phyloP scores from a whole-genome alignment of 2,888 invertebrate species.

The Cataglyphis altisquamis region DNA sequence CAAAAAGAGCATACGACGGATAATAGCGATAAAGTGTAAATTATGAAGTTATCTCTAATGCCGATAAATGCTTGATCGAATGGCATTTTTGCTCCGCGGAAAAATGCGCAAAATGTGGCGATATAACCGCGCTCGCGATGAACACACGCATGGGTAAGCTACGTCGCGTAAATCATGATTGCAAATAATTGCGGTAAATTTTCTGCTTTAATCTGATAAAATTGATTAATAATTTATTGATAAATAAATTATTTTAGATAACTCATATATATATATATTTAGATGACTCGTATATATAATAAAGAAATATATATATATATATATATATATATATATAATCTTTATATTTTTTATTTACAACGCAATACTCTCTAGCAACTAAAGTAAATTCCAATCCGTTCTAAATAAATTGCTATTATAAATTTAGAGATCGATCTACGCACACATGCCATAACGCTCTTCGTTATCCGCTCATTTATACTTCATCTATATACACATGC shows the following conservation, averaged over 20 bases:
- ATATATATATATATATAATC: not conserved
- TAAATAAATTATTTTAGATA: not conserved
- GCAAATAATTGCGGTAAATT: not conserved
- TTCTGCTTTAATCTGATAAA: not conserved
- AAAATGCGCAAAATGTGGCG: conserved; percentile 4
- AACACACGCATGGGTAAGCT: not conserved
- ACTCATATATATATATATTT: not conserved
- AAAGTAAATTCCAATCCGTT: not conserved
- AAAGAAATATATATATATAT: not conserved
- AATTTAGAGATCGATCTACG: not conserved
- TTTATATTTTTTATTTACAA: not conserved
- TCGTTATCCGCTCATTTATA: not conserved
- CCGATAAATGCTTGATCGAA: conserved; percentile 22
- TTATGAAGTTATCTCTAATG: conserved; percentile 73
- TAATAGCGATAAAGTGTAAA: conserved; percentile 76
- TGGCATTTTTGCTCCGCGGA: conserved; percentile 9
- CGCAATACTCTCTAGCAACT: not conserved
- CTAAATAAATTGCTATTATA: not conserved
- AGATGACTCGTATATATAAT: not conserved
- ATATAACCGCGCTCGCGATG: not conserved
- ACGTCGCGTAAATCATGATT: not conserved
- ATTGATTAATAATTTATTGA: not conserved
- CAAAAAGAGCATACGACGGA: conserved; percentile 43
- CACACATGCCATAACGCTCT: not conserved
- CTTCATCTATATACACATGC: not conserved